Evolutionary conservation across 2,113 vertebrate species (phyloP).

Genomic region (Carassius gibelio): DNA sequence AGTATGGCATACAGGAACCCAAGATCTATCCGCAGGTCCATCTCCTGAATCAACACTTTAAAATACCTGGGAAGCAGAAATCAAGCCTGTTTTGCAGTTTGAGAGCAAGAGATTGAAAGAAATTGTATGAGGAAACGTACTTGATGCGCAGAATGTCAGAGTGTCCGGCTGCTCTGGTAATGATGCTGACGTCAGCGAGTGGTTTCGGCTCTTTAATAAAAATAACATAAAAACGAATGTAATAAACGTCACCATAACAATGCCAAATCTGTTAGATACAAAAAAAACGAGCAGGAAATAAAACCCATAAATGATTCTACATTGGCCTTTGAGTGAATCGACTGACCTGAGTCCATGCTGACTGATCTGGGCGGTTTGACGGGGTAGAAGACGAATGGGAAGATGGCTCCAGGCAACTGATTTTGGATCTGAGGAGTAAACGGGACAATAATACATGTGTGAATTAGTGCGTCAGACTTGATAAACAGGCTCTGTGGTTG

Average conservation of each 20-base stretch:
- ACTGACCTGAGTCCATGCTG: constrained; percentile 94
- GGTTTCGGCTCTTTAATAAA: constrained; percentile 86
- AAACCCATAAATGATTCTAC: not conserved
- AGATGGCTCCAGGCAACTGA: constrained; percentile 94
- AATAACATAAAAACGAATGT: not conserved
- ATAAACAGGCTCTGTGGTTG: too few relatives aligned
- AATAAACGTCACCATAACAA: not conserved
- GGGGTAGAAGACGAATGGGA: constrained; percentile 95
- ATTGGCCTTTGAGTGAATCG: constrained; percentile 1
- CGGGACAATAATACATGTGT: not conserved
- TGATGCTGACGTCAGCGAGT: constrained; percentile 92
- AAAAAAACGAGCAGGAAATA: not conserved
- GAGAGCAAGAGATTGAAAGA: not conserved
- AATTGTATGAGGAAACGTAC: constrained; percentile 73
- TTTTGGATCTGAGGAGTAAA: constrained; percentile 87
- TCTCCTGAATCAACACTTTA: constrained; percentile 96
- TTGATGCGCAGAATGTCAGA: constrained; percentile 94
- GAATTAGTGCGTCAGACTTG: not conserved
- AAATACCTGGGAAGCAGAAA: constrained; percentile 81
- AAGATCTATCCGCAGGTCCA: constrained; percentile 93
- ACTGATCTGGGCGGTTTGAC: constrained; percentile 94
- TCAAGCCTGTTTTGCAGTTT: not conserved
- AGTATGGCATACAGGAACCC: constrained; percentile 89
- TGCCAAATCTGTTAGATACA: not conserved
- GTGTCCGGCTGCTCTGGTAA: constrained; percentile 92